These are phyloP conservation scores for Volucella inanis DNA, from an alignment of 2,888 invertebrate genomes.

Conservation along the genomic window DNA sequence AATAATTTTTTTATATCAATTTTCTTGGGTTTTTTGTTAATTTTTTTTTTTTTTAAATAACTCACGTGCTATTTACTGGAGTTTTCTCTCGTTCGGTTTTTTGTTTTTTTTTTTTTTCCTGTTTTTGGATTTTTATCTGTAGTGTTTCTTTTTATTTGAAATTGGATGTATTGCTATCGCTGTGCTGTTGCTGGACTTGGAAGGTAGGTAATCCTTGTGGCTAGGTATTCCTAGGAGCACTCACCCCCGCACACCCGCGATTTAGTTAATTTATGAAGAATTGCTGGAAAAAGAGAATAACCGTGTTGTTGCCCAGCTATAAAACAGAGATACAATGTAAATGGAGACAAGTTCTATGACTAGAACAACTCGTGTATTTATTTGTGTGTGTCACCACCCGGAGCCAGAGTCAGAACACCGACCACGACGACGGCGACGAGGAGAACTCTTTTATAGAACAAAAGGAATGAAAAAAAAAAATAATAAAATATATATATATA, in stretches of 20 bases:
- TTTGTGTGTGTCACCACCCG: too few relatives aligned
- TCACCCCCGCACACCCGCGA: conserved; percentile 41
- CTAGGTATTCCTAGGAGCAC: background rate
- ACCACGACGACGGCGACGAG: background rate
- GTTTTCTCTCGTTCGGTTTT: conserved; percentile 14
- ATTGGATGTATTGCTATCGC: background rate
- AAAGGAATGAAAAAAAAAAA: conserved; percentile 22
- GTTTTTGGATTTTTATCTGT: background rate
- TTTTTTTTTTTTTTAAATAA: background rate
- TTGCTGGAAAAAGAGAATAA: conserved; percentile 7
- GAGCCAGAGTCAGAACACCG: background rate
- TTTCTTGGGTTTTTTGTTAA: background rate
- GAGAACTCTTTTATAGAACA: conserved; percentile 15
- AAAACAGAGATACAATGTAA: too few relatives aligned
- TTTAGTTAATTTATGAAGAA: conserved; percentile 14
- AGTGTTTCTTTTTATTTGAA: background rate
- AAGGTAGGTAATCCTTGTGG: too few relatives aligned
- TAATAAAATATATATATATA: background rate
- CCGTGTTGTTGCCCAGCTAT: conserved; percentile 1
- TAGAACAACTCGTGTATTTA: too few relatives aligned
- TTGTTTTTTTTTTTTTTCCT: background rate
- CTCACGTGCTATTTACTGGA: conserved; percentile 48
- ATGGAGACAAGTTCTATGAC: too few relatives aligned
- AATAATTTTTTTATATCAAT: background rate
- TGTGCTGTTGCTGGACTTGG: too few relatives aligned